phyloP scores from a whole-genome alignment of 2,797 vertebrate species.

The Muraenolepis orangiensis region DNA sequence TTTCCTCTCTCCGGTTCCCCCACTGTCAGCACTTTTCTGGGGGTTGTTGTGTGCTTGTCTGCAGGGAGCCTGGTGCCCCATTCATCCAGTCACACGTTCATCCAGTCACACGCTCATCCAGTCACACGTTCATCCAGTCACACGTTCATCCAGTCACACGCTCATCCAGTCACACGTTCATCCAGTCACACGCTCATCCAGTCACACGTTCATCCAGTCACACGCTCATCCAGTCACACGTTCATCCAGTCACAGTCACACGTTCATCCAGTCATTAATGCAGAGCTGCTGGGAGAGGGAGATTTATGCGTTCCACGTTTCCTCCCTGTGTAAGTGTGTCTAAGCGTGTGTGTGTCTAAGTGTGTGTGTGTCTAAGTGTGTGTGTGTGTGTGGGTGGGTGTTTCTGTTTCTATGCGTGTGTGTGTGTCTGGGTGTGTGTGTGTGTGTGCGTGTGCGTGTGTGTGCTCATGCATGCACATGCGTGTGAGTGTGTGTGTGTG shows the following conservation, averaged over 20 bases:
- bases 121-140: conserved; percentile 62
- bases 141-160: too few species aligned
- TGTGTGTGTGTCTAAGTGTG: neutral
- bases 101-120: too few species aligned
- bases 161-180: conserved; percentile 62
- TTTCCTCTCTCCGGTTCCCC: conserved; percentile 22
- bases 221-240: too few species aligned
- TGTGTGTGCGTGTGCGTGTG: neutral
- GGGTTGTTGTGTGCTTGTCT: conserved; percentile 18
- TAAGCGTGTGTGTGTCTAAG: neutral
- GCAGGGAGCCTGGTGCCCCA: conserved; percentile 42
- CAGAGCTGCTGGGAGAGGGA: conserved; percentile 51
- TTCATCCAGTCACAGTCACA: conserved; percentile 64
- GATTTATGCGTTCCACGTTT: conserved; percentile 55
- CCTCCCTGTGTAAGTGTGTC: neutral
- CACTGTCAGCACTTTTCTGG: conserved; percentile 60
- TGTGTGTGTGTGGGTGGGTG: neutral
- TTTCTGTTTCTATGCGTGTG: neutral
- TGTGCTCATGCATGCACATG: too few species aligned
- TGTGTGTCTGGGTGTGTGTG: too few species aligned
- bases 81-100: conserved; percentile 62
- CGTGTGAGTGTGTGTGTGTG: conserved; percentile 1
- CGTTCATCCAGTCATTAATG: conserved; percentile 64
- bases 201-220: conserved; percentile 62
- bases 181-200: too few species aligned